Conservation (phyloP, 2,113 vertebrate genomes). For the Dromiciops gliroides region DNA sequence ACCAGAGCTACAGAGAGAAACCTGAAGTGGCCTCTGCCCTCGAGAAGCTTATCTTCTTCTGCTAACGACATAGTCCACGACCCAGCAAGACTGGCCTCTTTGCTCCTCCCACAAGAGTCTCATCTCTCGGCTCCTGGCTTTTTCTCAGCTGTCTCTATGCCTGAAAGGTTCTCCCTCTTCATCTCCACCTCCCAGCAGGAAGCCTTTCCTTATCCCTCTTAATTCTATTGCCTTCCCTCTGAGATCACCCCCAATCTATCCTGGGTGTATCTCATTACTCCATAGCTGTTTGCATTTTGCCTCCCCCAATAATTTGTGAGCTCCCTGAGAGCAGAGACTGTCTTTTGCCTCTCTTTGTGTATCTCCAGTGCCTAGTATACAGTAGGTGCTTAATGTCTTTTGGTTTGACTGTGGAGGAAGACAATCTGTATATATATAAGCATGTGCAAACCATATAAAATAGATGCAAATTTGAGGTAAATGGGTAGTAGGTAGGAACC, state of each 20-base stretch:
- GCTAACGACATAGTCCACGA: background rate
- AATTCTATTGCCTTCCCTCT: background rate
- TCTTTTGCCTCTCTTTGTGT: too few relatives aligned
- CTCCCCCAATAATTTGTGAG: too few relatives aligned
- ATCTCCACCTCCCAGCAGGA: background rate
- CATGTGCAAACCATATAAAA: too few relatives aligned
- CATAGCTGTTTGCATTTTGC: too few relatives aligned
- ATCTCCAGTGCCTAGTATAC: too few relatives aligned
- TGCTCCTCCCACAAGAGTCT: background rate
- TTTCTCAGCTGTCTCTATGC: too few relatives aligned
- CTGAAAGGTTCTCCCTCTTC: background rate
- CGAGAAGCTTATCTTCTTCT: background rate
- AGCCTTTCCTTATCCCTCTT: background rate
- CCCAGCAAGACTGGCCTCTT: background rate
- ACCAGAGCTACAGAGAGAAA: background rate
- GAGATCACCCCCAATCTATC: too few relatives aligned
- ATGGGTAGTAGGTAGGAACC: background rate
- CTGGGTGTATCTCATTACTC: too few relatives aligned
- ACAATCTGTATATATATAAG: too few relatives aligned
- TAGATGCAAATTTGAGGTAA: background rate
- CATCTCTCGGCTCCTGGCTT: background rate
- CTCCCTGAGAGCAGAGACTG: too few relatives aligned
- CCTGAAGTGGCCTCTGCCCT: background rate
- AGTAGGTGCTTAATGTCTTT: too few relatives aligned
- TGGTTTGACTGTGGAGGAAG: background rate